Evolutionary conservation across 2,113 vertebrate genomes (phyloP).

Genomic region (Montifringilla adamsi): DNA sequence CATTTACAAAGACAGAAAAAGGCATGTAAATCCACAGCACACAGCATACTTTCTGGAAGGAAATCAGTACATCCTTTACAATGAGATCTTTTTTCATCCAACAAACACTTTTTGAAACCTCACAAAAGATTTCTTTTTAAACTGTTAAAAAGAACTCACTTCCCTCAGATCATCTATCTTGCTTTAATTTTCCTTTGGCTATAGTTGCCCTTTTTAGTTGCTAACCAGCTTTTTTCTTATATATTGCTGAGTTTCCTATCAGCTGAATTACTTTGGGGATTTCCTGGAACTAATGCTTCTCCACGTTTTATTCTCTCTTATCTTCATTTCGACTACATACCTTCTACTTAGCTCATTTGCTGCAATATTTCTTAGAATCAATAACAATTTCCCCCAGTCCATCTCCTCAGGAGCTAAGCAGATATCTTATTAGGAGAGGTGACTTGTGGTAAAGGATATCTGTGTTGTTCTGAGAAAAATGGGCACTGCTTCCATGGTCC

Average conservation of each 20-base stretch:
- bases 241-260: background rate
- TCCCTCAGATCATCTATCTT: background rate
- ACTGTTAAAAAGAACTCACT: background rate
- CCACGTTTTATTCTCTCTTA: background rate
- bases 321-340: background rate
- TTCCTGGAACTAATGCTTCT: background rate
- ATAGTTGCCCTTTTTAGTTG: background rate
- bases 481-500: background rate
- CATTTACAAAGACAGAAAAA: background rate
- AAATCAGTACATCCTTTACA: background rate
- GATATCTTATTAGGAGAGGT: background rate
- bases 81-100: background rate
- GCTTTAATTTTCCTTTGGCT: background rate
- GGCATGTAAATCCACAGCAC: background rate
- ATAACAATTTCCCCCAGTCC: background rate
- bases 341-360: background rate
- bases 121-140: background rate
- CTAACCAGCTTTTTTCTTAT: background rate
- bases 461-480: background rate
- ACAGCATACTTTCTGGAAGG: background rate
- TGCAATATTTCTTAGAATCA: background rate
- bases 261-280: background rate
- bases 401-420: background rate
- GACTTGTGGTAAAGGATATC: background rate
- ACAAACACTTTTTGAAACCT: background rate